phyloP scores from a whole-genome alignment of 2,797 vertebrate genomes.

The Sebastes steindachneri region DNA sequence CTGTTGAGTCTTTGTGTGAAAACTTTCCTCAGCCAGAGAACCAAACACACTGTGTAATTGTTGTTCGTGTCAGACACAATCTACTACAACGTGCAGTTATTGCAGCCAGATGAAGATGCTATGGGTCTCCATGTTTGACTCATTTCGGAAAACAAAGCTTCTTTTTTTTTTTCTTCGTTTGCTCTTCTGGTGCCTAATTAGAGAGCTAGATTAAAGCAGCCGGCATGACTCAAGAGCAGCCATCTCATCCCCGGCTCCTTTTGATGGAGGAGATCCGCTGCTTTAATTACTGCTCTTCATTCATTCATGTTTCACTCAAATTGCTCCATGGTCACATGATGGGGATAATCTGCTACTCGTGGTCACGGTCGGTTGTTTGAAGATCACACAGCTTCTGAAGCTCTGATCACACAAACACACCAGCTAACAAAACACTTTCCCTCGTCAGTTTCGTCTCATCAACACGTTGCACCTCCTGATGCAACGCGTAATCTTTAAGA shows the following conservation, averaged over 20 bases:
- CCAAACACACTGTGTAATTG: conserved; percentile 72
- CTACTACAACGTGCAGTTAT: conserved; percentile 47
- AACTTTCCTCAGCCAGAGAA: conserved; percentile 61
- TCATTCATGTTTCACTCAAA: conserved; percentile 64
- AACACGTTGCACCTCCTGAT: conserved; percentile 16
- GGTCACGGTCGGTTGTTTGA: conserved; percentile 65
- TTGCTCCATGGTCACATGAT: conserved; percentile 69
- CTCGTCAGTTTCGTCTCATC: conserved; percentile 23
- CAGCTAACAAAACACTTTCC: conserved; percentile 41
- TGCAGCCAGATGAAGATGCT: conserved; percentile 61
- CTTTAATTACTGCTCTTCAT: conserved; percentile 70
- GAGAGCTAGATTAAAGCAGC: conserved; percentile 66
- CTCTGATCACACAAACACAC: conserved; percentile 52
- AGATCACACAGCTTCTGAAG: conserved; percentile 63
- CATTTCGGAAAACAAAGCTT: conserved; percentile 63
- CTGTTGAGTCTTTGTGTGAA: conserved; percentile 76
- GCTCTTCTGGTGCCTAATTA: conserved; percentile 68
- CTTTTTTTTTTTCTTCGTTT: conserved; percentile 40
- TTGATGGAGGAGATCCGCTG: conserved; percentile 61
- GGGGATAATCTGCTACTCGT: conserved; percentile 63
- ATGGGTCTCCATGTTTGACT: conserved; percentile 38
- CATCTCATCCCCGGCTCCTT: conserved; percentile 60
- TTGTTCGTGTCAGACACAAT: conserved; percentile 63
- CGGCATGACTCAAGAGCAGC: conserved; percentile 65
- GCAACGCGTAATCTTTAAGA: conserved; percentile 20